Conservation (phyloP, 2,113 vertebrate species). For the Felis chaus region DNA sequence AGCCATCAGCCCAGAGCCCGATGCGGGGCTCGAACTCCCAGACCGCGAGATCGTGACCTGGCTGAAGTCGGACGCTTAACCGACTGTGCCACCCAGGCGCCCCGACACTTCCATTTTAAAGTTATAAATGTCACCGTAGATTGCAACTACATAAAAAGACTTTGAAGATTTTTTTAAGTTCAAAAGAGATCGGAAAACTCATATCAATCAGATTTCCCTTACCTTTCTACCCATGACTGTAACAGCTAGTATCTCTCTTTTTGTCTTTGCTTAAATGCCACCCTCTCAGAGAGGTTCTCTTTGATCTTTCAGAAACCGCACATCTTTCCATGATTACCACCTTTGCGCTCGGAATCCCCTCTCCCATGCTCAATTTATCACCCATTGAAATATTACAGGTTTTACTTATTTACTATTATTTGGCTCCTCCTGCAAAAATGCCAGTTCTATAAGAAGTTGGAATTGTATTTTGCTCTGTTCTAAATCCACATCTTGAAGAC, state of each 20-base stretch:
- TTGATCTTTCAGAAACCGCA: neutral
- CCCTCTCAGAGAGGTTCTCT: neutral
- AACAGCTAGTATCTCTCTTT: neutral
- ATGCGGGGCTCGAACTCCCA: too few relatives aligned
- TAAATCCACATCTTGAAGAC: neutral
- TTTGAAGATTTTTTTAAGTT: neutral
- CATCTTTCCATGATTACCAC: neutral
- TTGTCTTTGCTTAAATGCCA: neutral
- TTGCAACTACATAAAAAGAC: neutral
- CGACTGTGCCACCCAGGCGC: too few relatives aligned
- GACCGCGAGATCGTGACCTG: too few relatives aligned
- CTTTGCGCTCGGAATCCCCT: neutral
- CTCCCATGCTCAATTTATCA: neutral
- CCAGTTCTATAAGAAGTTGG: neutral
- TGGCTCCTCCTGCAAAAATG: neutral
- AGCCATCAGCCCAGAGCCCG: too few relatives aligned
- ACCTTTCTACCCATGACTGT: neutral
- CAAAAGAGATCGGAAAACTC: neutral
- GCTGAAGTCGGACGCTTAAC: too few relatives aligned
- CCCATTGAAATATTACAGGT: neutral
- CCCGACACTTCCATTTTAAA: neutral
- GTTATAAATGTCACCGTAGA: neutral
- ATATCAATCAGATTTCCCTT: neutral
- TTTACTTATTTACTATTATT: neutral
- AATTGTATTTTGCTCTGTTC: neutral